Evolutionary conservation across 2,888 invertebrate species (phyloP).

Genomic region (Spodoptera picta): DNA sequence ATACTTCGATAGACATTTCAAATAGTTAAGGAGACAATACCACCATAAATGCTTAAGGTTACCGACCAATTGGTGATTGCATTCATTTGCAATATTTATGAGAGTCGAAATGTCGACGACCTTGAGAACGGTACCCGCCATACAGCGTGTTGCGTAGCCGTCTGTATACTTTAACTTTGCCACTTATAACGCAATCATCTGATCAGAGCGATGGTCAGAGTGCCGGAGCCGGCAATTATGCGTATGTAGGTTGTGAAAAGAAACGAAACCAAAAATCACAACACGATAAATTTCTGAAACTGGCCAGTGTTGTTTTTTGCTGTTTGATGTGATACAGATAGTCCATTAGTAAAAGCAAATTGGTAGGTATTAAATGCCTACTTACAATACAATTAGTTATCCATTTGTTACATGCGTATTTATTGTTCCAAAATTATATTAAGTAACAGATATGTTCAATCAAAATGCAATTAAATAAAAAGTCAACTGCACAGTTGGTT

Average conservation of each 20-base stretch:
- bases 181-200: constrained; percentile 41
- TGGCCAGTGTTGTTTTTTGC: neutral
- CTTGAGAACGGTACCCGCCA: constrained; percentile 43
- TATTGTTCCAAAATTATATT: too few species aligned
- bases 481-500: too few species aligned
- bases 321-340: neutral
- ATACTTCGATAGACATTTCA: too few species aligned
- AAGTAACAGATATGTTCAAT: too few species aligned
- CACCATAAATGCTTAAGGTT: neutral
- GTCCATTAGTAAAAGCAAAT: too few species aligned
- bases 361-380: too few species aligned
- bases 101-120: constrained; percentile 37
- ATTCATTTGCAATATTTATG: constrained; percentile 24
- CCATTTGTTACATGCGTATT: too few species aligned
- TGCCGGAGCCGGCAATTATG: neutral
- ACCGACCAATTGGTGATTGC: constrained; percentile 21
- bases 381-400: too few species aligned
- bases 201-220: constrained; percentile 9
- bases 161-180: constrained; percentile 31
- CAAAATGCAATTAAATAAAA: too few species aligned
- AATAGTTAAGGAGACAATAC: too few species aligned
- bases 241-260: constrained; percentile 4
- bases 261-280: neutral
- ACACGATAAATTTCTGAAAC: neutral
- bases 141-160: constrained; percentile 28